phyloP scores from a whole-genome alignment of 2,797 vertebrate genomes.

The Trachops cirrhosus region DNA sequence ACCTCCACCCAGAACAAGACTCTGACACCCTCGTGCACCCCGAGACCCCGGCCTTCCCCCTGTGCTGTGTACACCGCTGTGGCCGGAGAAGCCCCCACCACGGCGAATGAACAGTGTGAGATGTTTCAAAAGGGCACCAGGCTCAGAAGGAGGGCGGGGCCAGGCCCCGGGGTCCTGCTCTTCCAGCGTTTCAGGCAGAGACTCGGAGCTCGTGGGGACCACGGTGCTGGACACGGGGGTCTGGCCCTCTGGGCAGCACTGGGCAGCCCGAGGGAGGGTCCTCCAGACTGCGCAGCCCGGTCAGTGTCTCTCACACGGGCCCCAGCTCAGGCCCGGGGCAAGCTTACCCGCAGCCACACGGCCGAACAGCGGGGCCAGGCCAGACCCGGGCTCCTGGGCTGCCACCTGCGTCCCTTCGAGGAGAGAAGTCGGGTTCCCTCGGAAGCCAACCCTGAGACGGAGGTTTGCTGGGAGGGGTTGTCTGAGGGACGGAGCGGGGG shows the following conservation, averaged over 20 bases:
- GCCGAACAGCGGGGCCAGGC: neutral
- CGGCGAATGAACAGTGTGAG: neutral
- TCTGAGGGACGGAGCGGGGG: too few relatives aligned
- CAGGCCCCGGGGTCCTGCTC: neutral
- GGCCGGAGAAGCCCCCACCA: neutral
- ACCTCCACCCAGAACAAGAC: neutral
- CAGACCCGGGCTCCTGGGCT: neutral
- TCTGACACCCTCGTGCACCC: fast-evolving
- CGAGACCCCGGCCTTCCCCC: neutral
- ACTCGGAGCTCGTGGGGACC: neutral
- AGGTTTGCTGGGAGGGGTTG: neutral
- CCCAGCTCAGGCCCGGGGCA: neutral
- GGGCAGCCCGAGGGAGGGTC: neutral
- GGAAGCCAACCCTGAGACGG: neutral
- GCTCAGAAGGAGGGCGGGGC: too few relatives aligned
- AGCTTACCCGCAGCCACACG: neutral
- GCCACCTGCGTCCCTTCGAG: too few relatives aligned
- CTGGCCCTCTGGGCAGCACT: neutral
- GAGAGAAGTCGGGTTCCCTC: neutral
- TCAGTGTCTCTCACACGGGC: neutral
- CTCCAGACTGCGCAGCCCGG: neutral
- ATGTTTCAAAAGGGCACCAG: too few relatives aligned
- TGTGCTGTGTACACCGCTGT: neutral
- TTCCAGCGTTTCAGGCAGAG: neutral
- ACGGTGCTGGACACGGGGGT: neutral